Base-by-base conservation (phyloP, 1,140 invertebrate genomes). In the Manduca sexta region DNA sequence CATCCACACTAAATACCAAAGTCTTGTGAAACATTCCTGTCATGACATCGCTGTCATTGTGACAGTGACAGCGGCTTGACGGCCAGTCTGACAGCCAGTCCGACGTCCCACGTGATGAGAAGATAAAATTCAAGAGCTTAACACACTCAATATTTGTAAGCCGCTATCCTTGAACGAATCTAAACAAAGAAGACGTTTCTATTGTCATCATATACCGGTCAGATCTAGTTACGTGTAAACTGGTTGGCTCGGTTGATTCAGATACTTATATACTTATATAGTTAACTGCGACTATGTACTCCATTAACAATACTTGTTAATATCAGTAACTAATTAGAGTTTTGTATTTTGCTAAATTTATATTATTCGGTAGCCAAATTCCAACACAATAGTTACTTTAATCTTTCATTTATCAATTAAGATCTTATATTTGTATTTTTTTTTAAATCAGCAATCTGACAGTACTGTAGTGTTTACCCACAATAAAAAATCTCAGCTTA, bases 91-190 rank as follows among this genome's bases (percentile, higher is more conserved):
- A 69, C 64, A 76, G 56, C 40, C 42, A 16, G 66, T 60, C 67
- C 67, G 70, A 74, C 63, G 69, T 59, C 60, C 61, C 45, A 49
- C 62, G 54, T 53, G 64, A 72, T 63, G 61, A 60, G 42, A 48
- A 69, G 73, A 76, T 73, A 70, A 60, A 63, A 69, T 50, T 49
- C 61, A 54, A 60, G 47, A 59, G 51, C 57, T 56, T 49, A 64
- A 44, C 41, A 56, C 29, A 26, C 50, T 46, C 14, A 21, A 49
- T 52, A 52, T 61, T 57, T 52, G 49, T 50, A 56, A 48, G 60
- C 55, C 53, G 63, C 63, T 62, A 62, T 53, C 56, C 50, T 64
- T 60, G 49, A 49, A 45, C 18, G 33, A 37, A 39, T 47, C 35
- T 39, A 47, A 37, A 31, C 34, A 35, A 45, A 45, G 43, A 45